Evolutionary conservation across 2,797 vertebrate species (phyloP).

Genomic region (Dromococcyx pavoninus): DNA sequence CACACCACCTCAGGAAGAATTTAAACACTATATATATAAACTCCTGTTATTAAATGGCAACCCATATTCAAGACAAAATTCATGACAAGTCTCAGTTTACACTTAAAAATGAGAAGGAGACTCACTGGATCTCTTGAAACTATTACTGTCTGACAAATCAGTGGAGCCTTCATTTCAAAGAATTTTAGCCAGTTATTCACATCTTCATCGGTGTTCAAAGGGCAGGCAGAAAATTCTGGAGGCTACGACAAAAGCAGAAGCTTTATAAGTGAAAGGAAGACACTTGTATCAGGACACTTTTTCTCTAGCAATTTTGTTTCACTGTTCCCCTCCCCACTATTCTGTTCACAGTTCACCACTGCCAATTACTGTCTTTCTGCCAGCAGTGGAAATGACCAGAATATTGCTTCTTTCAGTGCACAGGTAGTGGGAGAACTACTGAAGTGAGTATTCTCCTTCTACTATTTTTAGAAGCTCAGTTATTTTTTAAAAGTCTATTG

Average conservation of each 20-base stretch:
- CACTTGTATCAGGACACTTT: not conserved
- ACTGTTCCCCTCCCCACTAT: not conserved
- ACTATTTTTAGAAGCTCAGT: not conserved
- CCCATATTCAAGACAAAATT: not conserved
- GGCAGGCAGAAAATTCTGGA: constrained; percentile 89
- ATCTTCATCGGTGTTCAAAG: constrained; percentile 86
- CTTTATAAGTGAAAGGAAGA: not conserved
- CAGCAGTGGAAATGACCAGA: not conserved
- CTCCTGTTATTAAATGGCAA: not conserved
- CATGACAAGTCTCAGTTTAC: not conserved
- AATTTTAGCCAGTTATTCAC: constrained; percentile 92
- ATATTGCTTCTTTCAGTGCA: not conserved
- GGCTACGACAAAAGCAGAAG: constrained; percentile 78
- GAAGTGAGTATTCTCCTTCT: not conserved
- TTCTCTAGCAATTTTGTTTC: not conserved
- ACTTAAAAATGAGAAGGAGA: constrained; percentile 23
- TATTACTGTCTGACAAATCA: constrained; percentile 94
- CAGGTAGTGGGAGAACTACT: not conserved
- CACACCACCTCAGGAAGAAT: not conserved
- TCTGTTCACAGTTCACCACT: not conserved
- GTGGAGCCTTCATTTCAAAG: constrained; percentile 90
- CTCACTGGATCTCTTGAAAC: constrained; percentile 96
- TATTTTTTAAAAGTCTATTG: not conserved
- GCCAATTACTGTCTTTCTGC: not conserved
- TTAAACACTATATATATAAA: not conserved